A percentile compares a stretch with the other conserved stretches of the same genome.
Conservation (phyloP, 2,797 vertebrate species). For the Aselliscus stoliczkanus region DNA sequence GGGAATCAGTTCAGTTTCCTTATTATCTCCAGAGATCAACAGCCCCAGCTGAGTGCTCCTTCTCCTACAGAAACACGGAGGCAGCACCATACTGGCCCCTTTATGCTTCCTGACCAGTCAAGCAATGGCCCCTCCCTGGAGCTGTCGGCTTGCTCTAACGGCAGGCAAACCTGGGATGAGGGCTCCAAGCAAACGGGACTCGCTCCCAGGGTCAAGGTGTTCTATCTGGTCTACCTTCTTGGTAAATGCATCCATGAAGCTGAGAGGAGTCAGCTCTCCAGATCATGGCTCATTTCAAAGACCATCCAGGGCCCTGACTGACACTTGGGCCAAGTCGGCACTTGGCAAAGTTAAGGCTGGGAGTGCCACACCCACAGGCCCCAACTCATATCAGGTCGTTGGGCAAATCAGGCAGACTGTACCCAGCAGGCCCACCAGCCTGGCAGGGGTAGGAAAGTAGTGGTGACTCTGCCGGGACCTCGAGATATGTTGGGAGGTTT, state of each 20-base stretch:
- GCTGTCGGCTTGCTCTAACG: neutral
- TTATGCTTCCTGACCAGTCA: neutral
- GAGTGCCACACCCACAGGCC: neutral
- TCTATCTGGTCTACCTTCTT: neutral
- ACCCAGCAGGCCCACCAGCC: too few species aligned
- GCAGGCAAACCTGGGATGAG: neutral
- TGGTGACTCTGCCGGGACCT: neutral
- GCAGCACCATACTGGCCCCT: neutral
- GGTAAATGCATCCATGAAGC: neutral
- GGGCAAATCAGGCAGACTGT: neutral
- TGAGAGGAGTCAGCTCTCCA: neutral
- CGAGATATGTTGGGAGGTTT: neutral
- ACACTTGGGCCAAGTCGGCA: neutral
- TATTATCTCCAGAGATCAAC: neutral
- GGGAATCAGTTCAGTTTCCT: neutral
- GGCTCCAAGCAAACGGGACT: neutral
- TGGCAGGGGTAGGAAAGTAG: neutral
- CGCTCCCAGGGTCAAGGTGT: neutral
- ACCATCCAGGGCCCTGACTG: conserved; percentile 52
- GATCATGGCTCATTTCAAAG: neutral
- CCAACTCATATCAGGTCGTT: neutral
- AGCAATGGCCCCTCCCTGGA: neutral
- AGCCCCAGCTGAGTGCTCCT: neutral
- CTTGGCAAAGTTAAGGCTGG: neutral
- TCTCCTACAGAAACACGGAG: neutral